phyloP scores from a whole-genome alignment of 2,888 invertebrate genomes.

The Zhuqinia jingwanae region DNA sequence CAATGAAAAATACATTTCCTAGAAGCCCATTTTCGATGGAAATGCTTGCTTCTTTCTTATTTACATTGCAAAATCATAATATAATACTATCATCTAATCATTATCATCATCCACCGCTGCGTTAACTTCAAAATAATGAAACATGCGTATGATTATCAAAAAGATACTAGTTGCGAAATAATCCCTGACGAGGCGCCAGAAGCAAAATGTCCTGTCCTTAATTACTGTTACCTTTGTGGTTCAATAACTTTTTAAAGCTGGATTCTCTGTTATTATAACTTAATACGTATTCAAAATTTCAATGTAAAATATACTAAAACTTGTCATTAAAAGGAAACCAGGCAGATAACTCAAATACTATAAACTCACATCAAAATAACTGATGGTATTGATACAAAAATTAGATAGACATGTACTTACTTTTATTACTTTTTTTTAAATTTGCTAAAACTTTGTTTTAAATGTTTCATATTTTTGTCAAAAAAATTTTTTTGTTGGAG shows the following conservation, averaged over 20 bases:
- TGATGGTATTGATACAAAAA: too few relatives aligned
- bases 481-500: not conserved
- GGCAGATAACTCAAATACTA: too few relatives aligned
- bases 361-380: too few relatives aligned
- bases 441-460: not conserved
- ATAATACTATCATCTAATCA: not conserved
- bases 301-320: too few relatives aligned
- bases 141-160: slow-evolving; percentile 13
- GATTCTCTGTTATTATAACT: too few relatives aligned
- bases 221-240: not conserved
- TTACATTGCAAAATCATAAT: not conserved
- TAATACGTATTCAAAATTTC: too few relatives aligned
- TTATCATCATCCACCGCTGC: slow-evolving; percentile 2
- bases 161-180: slow-evolving; percentile 28
- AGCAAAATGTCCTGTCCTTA: not conserved
- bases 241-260: slow-evolving; percentile 11
- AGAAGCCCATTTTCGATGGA: not conserved
- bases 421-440: too few relatives aligned
- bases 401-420: too few relatives aligned
- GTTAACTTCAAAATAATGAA: slow-evolving; percentile 13
- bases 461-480: not conserved
- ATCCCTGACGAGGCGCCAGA: too few relatives aligned
- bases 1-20: not conserved
- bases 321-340: too few relatives aligned
- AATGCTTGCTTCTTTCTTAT: not conserved